Conservation (phyloP, 2,113 vertebrate species). For the Chaetura pelagica region DNA sequence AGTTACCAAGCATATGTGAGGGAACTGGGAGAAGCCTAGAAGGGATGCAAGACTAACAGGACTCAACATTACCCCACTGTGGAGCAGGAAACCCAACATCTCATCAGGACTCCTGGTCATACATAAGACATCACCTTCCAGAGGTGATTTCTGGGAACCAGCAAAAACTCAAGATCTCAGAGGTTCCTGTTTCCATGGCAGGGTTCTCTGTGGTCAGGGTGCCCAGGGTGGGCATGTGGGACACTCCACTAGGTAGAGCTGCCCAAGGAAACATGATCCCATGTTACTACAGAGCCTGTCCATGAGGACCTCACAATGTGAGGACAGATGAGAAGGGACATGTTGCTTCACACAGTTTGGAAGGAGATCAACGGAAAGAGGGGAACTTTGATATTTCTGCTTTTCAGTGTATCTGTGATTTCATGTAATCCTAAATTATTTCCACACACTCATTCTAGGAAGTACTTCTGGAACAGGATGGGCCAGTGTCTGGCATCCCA, state of each 20-base stretch:
- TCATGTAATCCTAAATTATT: constrained; percentile 4
- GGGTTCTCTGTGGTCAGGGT: not conserved
- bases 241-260: not conserved
- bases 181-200: not conserved
- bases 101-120: not conserved
- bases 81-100: not conserved
- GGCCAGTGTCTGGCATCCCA: not conserved
- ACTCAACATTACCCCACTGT: rapidly evolving
- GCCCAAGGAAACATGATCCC: not conserved
- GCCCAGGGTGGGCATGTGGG: not conserved
- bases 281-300: rapidly evolving
- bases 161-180: not conserved
- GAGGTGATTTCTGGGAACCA: not conserved
- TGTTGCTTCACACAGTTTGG: not conserved
- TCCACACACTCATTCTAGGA: not conserved
- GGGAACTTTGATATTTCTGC: not conserved
- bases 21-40: not conserved
- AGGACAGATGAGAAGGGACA: not conserved
- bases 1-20: not conserved
- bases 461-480: not conserved
- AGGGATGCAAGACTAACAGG: not conserved
- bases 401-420: not conserved
- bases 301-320: rapidly evolving
- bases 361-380: not conserved
- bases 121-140: not conserved